A percentile compares a stretch with the other conserved stretches of the same genome.
Evolutionary conservation across 2,888 invertebrate species (phyloP).

Genomic region (Hypsopygia costalis): DNA sequence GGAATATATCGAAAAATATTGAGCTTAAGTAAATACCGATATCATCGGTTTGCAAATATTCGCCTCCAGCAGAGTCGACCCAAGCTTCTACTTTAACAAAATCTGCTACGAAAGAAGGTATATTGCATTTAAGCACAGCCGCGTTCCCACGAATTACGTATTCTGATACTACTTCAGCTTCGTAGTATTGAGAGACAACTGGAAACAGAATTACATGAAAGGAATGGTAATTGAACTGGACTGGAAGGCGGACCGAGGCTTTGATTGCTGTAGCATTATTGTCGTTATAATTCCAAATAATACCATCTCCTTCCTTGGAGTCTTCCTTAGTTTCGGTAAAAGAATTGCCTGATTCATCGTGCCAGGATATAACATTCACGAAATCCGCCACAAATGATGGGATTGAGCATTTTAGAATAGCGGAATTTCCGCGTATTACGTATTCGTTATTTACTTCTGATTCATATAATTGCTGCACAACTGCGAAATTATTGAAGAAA

Average conservation of each 20-base stretch:
- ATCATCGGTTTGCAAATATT: conserved; percentile 85
- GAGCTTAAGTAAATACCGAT: conserved; percentile 81
- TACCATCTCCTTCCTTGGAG: conserved; percentile 61
- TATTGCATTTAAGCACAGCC: conserved; percentile 93
- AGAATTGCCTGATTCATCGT: conserved; percentile 86
- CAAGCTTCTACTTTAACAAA: conserved; percentile 94
- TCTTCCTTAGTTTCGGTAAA: conserved; percentile 45
- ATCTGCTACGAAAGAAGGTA: conserved; percentile 94
- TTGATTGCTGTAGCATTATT: background rate
- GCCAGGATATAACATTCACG: conserved; percentile 92
- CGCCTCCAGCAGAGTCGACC: conserved; percentile 84
- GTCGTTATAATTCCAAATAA: conserved; percentile 1
- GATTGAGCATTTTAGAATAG: conserved; percentile 93
- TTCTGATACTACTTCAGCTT: conserved; percentile 93
- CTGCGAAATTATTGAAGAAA: conserved; percentile 66
- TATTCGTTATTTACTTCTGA: conserved; percentile 96
- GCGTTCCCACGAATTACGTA: conserved; percentile 94
- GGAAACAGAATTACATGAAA: conserved; percentile 38
- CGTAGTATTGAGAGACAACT: conserved; percentile 95
- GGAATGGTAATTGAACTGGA: conserved; percentile 2
- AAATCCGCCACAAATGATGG: conserved; percentile 97
- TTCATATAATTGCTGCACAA: conserved; percentile 94
- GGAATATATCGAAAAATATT: background rate
- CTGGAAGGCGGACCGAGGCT: background rate
- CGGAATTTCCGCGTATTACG: conserved; percentile 93